Evolutionary conservation across 2,113 vertebrate genomes (phyloP), one percentile per base, ranked within the genome.

Genomic region (Etheostoma spectabile): DNA sequence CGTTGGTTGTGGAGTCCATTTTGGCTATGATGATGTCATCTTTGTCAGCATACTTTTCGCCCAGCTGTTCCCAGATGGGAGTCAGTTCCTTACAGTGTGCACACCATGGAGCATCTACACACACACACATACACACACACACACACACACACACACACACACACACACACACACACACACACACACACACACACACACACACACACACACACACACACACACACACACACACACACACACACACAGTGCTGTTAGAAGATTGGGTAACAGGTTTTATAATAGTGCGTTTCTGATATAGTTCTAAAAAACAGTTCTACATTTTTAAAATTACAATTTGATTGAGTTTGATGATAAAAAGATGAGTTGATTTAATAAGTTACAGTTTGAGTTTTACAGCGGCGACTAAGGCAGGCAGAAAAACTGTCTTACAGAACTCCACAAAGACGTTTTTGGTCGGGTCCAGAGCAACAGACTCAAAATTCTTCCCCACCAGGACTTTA

Each of bases 351-450:
- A 45, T 22, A 35, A 51, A 42, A 18, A 33, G 11, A 19, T 19
- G 10, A 63, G 19, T n/a, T 51, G 14, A 63, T 42, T 12, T 63
- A 4, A 3, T 33, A 6, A 66, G 16, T 68, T 60, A 3, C 4
- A 73, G 8, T 61, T 55, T 61, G 2, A 45, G 16, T 18, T 56
- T 73, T 24, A 42, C 30, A 66, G 27, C n/a, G 42, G 33, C 15
- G 8, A 74, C 22, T 46, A 33, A 60, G 12, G 27, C 38, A 14
- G 18, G 16, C 16, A 24, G 21, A 33, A 8, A 59, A 3, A 19
- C 4, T n/a, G 65, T 96, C 98, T 98, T 94, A 99, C 98, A 99
- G 92, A 99, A 98, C 90, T 98, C 97, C 49, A 99, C 94, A 48
- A 99, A 98, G 57, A 99, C 97, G 0, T 96, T 97, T 92, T 98